Evolutionary conservation across 2,113 vertebrate species (phyloP), one percentile per base, ranked within the genome.

Genomic region (Epinephelus moara): DNA sequence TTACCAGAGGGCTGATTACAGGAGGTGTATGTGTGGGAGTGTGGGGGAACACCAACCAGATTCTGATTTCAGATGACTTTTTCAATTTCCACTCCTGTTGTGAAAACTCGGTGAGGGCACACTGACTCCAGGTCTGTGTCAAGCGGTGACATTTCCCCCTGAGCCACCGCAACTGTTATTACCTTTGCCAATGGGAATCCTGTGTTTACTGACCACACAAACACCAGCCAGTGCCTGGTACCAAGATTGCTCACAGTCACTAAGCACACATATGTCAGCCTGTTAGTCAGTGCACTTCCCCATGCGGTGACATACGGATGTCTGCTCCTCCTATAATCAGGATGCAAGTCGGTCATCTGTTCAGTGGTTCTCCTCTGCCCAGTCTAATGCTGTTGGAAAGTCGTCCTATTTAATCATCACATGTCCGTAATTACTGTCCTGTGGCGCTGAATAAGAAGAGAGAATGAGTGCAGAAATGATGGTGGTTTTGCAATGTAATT

Each of bases 141-240:
- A 60, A 15, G 57, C 13, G 0, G 27, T 56, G 68, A 25, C 53
- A 71, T 47, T 61, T 5, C 30, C 9, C 37, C 10, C 45, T 5
- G 17, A 69, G 42, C 33, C 62, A 67, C 64, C 25, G 69, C 53
- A 59, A 61, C 84, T 8, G 72, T 49, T 75, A 53, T 61, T 84
- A 80, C 37, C 67, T 70, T 56, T 19, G 37, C 67, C 57, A 77
- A 25, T 76, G 84, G 85, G 90, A 93, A 92, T 86, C 82, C 80
- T 87, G 61, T 94, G 92, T 94, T 94, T 93, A 88, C 92, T 70
- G 83, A 90, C 74, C 89, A 87, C 87, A 81, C 86, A 91, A 80
- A 83, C 86, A 79, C 74, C 85, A 87, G 75, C 64, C 75, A 82
- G 80, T 33, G 86, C 86, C 85, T 86, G 80, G 85, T 81, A 89